Base-by-base conservation (phyloP, 2,797 vertebrate species). In the Chlorospingus flavigularis region DNA sequence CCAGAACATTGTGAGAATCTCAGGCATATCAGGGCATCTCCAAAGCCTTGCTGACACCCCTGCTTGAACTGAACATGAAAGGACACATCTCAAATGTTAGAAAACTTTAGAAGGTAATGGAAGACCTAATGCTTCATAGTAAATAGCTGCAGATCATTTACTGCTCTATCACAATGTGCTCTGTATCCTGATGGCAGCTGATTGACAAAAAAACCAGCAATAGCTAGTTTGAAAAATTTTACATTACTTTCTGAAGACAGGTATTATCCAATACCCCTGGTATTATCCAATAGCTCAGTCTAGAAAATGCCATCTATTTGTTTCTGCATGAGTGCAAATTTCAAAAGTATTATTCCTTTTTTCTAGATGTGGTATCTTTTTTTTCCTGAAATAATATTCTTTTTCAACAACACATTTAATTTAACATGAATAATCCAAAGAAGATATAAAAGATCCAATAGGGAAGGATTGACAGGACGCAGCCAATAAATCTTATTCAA, bases 161-260 rank as follows among this genome's bases (percentile, higher is more conserved):
- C 24, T 66, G 8, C 31, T 80, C 43, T 37, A 6, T 35, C 45
- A 30, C 26, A 39, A 11, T 19, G 4, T 23, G 17, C 9, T 62
- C 10, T 13, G 13, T 35, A 42, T 51, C 2, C 0, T 45, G 21
- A 66, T 15, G 31, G 40, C 2, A 0, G 13, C 26, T 55, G 58
- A 74, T 18, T 67, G 45, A 53, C 16, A 63, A 68, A 40, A 26
- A 26, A 68, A 1, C 0, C 25, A 66, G 8, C 6, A 43, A 28
- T 17, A 47, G 2, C 5, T 72, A 35, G 3, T 28, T 63, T 78
- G 17, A 87, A 90, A 72, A 57, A 54, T 37, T 50, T 57, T 55
- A 19, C 18, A 15, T 82, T 81, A 15, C 17, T 57, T 75, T 72
- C 50, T 61, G 42, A 57, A 57, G 13, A 31, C 9, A 24, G 10